These are phyloP conservation scores for Drosophila crucigera DNA, from an alignment of 2,888 invertebrate species.

Conservation along the genomic window DNA sequence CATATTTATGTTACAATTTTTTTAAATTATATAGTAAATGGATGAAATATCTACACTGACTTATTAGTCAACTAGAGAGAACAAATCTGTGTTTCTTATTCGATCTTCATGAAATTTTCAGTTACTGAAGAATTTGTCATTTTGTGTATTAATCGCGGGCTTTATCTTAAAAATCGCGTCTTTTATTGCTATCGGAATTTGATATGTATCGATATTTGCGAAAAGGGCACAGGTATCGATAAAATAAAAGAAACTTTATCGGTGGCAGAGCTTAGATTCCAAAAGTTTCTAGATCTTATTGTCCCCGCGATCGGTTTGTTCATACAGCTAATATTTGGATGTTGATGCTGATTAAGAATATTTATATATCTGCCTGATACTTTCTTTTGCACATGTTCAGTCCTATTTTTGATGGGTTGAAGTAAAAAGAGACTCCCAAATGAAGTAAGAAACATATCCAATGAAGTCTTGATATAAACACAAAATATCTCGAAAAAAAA, in stretches of 20 bases:
- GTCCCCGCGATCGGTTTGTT: accelerated
- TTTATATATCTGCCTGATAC: neutral
- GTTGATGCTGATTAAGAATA: neutral
- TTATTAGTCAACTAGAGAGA: slow-evolving; percentile 1
- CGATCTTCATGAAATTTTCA: neutral
- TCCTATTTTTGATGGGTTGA: too few relatives aligned
- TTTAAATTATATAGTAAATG: neutral
- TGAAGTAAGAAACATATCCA: neutral
- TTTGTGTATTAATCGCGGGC: neutral
- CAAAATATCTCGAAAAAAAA: accelerated
- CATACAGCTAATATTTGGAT: neutral
- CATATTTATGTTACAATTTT: slow-evolving; percentile 25
- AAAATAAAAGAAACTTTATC: too few relatives aligned
- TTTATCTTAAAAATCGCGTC: neutral
- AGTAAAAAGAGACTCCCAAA: neutral
- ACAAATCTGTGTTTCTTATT: neutral
- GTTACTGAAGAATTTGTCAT: neutral
- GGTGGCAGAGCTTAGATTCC: too few relatives aligned
- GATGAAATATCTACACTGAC: slow-evolving; percentile 8
- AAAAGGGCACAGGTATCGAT: neutral
- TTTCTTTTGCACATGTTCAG: too few relatives aligned
- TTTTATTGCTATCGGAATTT: neutral
- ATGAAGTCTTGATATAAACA: neutral
- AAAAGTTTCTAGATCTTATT: neutral
- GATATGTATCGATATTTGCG: neutral